Evolutionary conservation across 2,113 vertebrate species (phyloP).

Genomic region (Upupa epops): DNA sequence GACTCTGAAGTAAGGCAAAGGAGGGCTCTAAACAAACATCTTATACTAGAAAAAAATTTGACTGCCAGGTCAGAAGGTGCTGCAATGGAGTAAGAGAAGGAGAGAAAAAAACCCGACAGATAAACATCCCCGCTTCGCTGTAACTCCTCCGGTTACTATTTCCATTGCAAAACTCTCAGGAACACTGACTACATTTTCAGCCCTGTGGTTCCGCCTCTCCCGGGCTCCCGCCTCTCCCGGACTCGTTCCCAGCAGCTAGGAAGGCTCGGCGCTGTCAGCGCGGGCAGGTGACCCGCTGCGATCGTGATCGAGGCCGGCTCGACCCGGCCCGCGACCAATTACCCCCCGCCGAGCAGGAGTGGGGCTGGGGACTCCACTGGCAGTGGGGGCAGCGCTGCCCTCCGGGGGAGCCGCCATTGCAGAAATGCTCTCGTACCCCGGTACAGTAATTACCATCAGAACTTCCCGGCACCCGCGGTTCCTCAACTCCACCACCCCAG

Average conservation of each 20-base stretch:
- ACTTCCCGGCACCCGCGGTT: too few species aligned
- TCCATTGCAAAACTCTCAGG: not conserved
- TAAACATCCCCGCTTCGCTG: rapidly evolving
- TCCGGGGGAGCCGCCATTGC: not conserved
- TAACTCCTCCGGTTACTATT: not conserved
- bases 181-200: not conserved
- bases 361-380: not conserved
- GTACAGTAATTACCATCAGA: rapidly evolving
- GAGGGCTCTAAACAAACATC: not conserved
- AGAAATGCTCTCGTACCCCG: rapidly evolving
- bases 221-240: not conserved
- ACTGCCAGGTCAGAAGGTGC: not conserved
- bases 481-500: too few species aligned
- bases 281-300: too few species aligned
- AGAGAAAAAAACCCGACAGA: not conserved
- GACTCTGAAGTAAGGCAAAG: not conserved
- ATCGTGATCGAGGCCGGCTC: too few species aligned
- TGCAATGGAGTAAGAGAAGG: not conserved
- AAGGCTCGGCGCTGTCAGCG: rapidly evolving
- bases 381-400: not conserved
- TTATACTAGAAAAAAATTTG: not conserved
- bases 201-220: too few species aligned
- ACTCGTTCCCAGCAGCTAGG: rapidly evolving
- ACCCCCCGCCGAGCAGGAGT: not conserved
- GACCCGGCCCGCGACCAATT: too few species aligned